These are phyloP conservation scores for Odontocolon sp. DNA, from an alignment of 2,888 invertebrate species.

Conservation along the genomic window DNA sequence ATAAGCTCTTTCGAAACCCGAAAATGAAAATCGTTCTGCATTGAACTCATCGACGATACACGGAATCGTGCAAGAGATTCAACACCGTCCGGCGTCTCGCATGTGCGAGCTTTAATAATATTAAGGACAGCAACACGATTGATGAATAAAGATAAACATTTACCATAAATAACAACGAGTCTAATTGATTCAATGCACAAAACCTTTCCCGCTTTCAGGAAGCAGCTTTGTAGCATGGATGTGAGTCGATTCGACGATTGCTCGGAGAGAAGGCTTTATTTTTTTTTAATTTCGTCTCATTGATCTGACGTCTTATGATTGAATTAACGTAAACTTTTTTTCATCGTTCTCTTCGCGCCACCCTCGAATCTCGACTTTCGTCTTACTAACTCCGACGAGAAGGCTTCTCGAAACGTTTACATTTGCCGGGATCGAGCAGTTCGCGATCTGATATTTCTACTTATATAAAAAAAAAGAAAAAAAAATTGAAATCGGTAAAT, in stretches of 20 bases:
- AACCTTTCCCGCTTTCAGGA: conserved; percentile 57
- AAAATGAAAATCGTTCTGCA: background rate
- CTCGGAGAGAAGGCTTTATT: background rate
- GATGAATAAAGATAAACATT: conserved; percentile 42
- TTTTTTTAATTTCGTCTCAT: background rate
- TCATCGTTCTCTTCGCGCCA: conserved; percentile 35
- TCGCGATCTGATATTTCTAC: conserved; percentile 5
- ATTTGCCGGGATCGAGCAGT: conserved; percentile 53
- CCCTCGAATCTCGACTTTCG: conserved; percentile 34
- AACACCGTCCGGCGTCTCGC: conserved; percentile 29
- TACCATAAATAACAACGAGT: conserved; percentile 23
- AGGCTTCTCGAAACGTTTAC: conserved; percentile 51
- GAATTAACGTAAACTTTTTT: too few relatives aligned
- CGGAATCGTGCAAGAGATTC: background rate
- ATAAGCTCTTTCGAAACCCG: background rate
- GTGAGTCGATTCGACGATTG: conserved; percentile 37
- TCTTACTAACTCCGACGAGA: conserved; percentile 58
- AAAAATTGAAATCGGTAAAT: background rate
- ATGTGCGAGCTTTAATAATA: conserved; percentile 30
- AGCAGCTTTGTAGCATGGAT: conserved; percentile 50
- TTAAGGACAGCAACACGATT: conserved; percentile 10
- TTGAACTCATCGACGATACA: background rate
- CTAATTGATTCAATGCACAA: conserved; percentile 40
- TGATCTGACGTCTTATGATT: background rate
- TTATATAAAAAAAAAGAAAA: background rate